Evolutionary conservation across 2,797 vertebrate species (phyloP), one percentile per base, ranked within the genome.

Genomic region (Antennarius maculatus): DNA sequence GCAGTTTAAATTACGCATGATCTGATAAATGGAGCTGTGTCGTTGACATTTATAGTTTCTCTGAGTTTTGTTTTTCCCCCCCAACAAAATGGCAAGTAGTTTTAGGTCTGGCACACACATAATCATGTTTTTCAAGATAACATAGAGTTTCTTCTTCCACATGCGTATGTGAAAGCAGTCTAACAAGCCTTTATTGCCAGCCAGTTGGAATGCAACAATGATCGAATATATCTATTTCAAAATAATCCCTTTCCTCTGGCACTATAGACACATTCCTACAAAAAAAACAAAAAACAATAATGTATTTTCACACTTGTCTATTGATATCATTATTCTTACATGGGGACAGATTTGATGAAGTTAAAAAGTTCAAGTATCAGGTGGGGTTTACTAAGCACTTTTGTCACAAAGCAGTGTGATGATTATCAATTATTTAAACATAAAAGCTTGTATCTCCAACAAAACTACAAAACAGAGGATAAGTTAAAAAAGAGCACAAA

Each of bases 1-100:
- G 75, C 81, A 63, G 72, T 85, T 91, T 87, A 84, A 82, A 91
- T 77, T 76, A 79, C 61, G 57, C 76, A 84, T 70, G 64, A 63
- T 77, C 63, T 81, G 77, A 79, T 77, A 80, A 69, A 87, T 76
- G 64, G 50, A 80, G 66, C 28, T 52, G 41, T 56, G 82, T 75
- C 81, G 62, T 60, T 84, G 76, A 78, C 72, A 80, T 81, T 81
- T 79, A 23, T 64, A 43, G 17, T 41, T 43, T 61, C 27, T 27
- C 27, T 7, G 15, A 11, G 14, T n/a, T 29, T 45, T 50, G 29
- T 47, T 17, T 7, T 11, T 8, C 6, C 34, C n/a, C 3, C 17
- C 12, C 51, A 51, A 41, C 54, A 69, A 75, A 73, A 75, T 71
- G 42, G 46, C 45, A 76, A 41, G n/a, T 10, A 6, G 42, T 77